Evolutionary conservation across 2,113 vertebrate genomes (phyloP).

Genomic region (Dasypus novemcinctus): DNA sequence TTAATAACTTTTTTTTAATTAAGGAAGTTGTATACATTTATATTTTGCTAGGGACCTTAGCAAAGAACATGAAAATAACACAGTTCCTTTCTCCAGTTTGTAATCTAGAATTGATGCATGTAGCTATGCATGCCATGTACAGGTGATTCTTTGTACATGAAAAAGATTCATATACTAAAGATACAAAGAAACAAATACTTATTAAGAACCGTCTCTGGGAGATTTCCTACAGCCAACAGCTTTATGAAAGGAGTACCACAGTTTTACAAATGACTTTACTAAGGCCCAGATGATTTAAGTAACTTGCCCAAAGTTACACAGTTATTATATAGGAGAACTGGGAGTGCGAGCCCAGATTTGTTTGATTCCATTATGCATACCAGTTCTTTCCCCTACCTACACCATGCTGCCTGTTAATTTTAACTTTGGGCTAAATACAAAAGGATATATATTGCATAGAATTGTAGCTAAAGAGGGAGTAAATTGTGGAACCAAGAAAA

Average conservation of each 20-base stretch:
- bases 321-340: not conserved
- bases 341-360: not conserved
- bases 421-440: slow-evolving; percentile 11
- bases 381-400: not conserved
- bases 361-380: not conserved
- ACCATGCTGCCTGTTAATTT: not conserved
- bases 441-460: not conserved
- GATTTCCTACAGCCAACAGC: not conserved
- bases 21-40: not conserved
- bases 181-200: not conserved
- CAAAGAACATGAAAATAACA: not conserved
- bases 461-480: not conserved
- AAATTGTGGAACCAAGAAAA: not conserved
- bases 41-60: not conserved
- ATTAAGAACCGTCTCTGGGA: not conserved
- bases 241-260: not conserved
- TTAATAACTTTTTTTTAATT: no score
- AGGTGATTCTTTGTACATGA: not conserved
- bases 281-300: slow-evolving; percentile 51
- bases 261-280: not conserved
- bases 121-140: not conserved
- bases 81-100: not conserved
- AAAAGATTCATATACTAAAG: not conserved
- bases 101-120: not conserved
- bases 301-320: slow-evolving; percentile 75